Base-by-base conservation (phyloP, 2,797 vertebrate genomes). In the Cetoscarus ocellatus region DNA sequence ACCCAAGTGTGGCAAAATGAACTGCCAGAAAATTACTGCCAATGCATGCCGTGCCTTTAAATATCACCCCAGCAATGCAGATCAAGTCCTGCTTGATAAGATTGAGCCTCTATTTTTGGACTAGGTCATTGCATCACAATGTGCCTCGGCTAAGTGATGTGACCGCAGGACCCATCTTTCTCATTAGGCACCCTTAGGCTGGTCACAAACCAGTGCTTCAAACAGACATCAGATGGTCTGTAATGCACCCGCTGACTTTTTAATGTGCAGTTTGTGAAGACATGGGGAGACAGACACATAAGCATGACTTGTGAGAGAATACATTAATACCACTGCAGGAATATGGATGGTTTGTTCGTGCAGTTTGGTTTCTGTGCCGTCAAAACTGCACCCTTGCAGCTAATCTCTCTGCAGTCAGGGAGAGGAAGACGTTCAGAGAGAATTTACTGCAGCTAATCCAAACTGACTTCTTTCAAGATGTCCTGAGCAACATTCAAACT, bases 231-330 rank as follows among this genome's bases (percentile, higher is more conserved):
- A 67, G 71, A 74, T 58, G 44, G 61, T 66, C 77, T 73, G 58
- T 60, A 40, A 61, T 12, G 75, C 69, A 59, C 44, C 6, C 43
- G 42, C 62, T 70, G 59, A 47, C 42, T 70, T 75, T 75, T 71
- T 53, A 81, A 82, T 44, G 68, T 61, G 13, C 19, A 43, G 39
- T 75, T 56, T 79, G 61, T 52, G 61, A 67, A 79, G 52, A 67
- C 54, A 50, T 35, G 27, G 15, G 63, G 14, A 59, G 50, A 77
- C n/a, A 76, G 34, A 72, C 12, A 73, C 49, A 58, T 35, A n/a
- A 69, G 60, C 35, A 59, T 50, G 40, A 67, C 73, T 80, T 86
- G 49, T 75, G 54, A 82, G 57, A 17, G 78, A 86, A 89, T 83
- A 70, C 67, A 47, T 83, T 64, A 83, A 84, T 68, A 60, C 15